These are phyloP conservation scores for Griposia aprilina DNA, from an alignment of 2,888 invertebrate genomes.

Conservation along the genomic window DNA sequence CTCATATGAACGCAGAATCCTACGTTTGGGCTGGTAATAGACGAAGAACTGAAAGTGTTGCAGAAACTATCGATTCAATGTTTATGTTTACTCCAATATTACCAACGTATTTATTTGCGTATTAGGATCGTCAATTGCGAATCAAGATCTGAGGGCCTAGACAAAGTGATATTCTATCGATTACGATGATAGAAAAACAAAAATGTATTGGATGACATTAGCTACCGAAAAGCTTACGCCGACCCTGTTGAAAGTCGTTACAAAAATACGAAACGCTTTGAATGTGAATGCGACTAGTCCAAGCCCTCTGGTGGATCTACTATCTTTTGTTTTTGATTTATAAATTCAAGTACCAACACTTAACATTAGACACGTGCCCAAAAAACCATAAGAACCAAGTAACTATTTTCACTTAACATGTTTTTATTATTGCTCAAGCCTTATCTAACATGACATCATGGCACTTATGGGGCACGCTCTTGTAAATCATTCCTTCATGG, in stretches of 20 bases:
- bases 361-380: constrained; percentile 49
- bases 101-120: too few species aligned
- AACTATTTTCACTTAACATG: constrained; percentile 43
- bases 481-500: constrained; percentile 71
- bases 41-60: background rate
- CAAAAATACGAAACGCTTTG: too few species aligned
- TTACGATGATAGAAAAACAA: too few species aligned
- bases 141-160: too few species aligned
- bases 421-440: constrained; percentile 57
- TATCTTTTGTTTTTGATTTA: background rate
- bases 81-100: background rate
- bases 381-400: constrained; percentile 24
- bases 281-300: too few species aligned
- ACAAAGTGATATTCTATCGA: too few species aligned
- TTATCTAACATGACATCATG: constrained; percentile 68
- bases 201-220: too few species aligned
- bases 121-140: too few species aligned
- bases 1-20: constrained; percentile 35
- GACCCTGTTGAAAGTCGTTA: too few species aligned
- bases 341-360: background rate
- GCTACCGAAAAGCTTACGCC: too few species aligned
- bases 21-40: constrained; percentile 1
- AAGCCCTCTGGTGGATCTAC: background rate
- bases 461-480: constrained; percentile 67
- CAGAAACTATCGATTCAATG: background rate